Percentiles rank a stretch among this genome's conserved stretches.
phyloP scores from a whole-genome alignment of 2,113 vertebrate species.

The Suricata suricatta region DNA sequence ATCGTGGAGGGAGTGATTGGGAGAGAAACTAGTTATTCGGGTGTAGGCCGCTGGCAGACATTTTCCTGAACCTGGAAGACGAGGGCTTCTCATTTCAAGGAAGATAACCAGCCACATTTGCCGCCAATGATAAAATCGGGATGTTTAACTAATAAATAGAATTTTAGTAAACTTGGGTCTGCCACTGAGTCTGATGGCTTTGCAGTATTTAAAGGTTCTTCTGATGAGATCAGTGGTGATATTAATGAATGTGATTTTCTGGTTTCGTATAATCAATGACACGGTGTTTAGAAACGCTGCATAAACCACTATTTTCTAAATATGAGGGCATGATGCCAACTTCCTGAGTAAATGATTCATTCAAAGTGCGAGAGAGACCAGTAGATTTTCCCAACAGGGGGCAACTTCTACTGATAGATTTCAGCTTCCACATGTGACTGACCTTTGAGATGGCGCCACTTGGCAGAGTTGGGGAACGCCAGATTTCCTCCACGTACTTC shows the following conservation, averaged over 20 bases:
- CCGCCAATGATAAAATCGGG: constrained; percentile 2
- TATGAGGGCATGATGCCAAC: neutral
- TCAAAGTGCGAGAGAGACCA: neutral
- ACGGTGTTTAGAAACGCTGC: neutral
- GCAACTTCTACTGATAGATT: neutral
- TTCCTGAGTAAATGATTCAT: neutral
- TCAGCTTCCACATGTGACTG: neutral
- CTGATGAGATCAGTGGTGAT: neutral
- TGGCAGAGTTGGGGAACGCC: neutral
- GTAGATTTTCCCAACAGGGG: neutral
- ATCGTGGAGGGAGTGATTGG: neutral
- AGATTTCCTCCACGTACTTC: neutral
- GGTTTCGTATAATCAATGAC: neutral
- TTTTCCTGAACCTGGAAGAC: neutral
- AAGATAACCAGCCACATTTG: neutral
- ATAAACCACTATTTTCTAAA: neutral
- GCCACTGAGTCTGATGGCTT: neutral
- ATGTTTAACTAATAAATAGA: neutral
- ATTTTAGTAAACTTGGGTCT: constrained; percentile 7
- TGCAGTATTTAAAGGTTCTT: neutral
- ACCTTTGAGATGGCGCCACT: neutral
- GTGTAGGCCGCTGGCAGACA: neutral
- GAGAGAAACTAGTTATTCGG: neutral
- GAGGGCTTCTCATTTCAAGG: neutral
- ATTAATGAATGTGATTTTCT: neutral